These are phyloP conservation scores for Thera britannica DNA, from an alignment of 2,888 invertebrate genomes.

Conservation along the genomic window DNA sequence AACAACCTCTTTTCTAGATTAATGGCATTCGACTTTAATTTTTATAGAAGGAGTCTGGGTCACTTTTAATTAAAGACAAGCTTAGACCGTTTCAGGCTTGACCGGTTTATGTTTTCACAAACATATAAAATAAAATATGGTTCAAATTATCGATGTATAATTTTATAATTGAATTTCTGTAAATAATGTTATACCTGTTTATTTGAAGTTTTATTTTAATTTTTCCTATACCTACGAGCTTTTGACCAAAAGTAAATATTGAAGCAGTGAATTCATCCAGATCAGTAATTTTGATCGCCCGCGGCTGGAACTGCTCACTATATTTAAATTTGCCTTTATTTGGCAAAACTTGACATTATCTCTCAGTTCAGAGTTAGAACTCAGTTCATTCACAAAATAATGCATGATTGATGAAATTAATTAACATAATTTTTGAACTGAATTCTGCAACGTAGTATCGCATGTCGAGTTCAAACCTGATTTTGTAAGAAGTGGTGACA, in stretches of 20 bases:
- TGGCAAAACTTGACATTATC: not conserved
- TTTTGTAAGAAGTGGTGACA: no score
- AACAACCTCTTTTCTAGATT: not conserved
- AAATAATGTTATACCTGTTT: not conserved
- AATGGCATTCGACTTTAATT: not conserved
- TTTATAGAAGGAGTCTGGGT: not conserved
- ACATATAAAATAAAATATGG: no score
- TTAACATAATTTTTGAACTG: not conserved
- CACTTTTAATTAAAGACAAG: no score
- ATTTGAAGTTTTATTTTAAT: not conserved
- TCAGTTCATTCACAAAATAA: not conserved
- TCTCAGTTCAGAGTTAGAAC: no score
- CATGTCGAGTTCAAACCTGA: no score
- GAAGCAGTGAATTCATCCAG: not conserved
- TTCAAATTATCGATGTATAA: no score
- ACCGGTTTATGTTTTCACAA: no score
- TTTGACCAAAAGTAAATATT: not conserved
- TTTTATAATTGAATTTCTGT: no score
- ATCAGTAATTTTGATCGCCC: conserved; percentile 2
- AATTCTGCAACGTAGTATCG: not conserved
- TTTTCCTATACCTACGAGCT: not conserved
- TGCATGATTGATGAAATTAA: not conserved
- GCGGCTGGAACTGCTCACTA: not conserved
- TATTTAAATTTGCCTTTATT: not conserved
- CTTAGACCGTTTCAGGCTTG: no score